Base-by-base conservation (phyloP, 2,888 invertebrate genomes). In the Empis livida region DNA sequence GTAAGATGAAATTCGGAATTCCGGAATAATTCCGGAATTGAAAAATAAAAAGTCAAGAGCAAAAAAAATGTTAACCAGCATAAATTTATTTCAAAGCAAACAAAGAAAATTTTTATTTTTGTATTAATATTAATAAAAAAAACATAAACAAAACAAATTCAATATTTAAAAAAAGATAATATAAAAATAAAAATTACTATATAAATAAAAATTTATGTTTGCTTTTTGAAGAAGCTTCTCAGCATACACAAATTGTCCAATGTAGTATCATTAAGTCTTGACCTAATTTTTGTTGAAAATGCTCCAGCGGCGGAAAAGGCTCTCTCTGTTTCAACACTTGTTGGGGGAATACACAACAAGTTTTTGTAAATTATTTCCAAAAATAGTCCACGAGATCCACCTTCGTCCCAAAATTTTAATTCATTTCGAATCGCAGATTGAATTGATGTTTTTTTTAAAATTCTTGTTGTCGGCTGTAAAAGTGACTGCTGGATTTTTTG, bases 241-340 rank as follows among this genome's bases (percentile, higher is more conserved):
- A 35, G 9, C 13, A 35, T n/a, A 35, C 35, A 35, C n/a, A 35
- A 13, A 35, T 13, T n/a, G n/a, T 35, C 35, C 35, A 35, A 35
- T 35, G 35, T 35, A n/a, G 4, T 35, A n/a, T 39, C 39, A 16
- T 15, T 16, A 17, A 39, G 39, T 15, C 39, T 15, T 17, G 44
- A 39, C 4, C 44, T 23, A 27, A 44, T 27, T 44, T 39, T 44
- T 5, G 38, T 44, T 11, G 43, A 44, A 42, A 48, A 11, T 23
- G 40, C 13, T 13, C 44, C 44, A 15, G 48, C 48, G 10, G 43
- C n/a, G n/a, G 44, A 44, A 27, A 48, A 48, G 2, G 48, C 48
- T 32, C 44, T 40, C 31, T 48, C 48, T 11, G 41, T 13, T 37
- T 44, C 48, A 9, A 48, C 44, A 20, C 44, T 48, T 8, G 47